Conservation (phyloP, 2,888 invertebrate species). For the Polia nebulosa region DNA sequence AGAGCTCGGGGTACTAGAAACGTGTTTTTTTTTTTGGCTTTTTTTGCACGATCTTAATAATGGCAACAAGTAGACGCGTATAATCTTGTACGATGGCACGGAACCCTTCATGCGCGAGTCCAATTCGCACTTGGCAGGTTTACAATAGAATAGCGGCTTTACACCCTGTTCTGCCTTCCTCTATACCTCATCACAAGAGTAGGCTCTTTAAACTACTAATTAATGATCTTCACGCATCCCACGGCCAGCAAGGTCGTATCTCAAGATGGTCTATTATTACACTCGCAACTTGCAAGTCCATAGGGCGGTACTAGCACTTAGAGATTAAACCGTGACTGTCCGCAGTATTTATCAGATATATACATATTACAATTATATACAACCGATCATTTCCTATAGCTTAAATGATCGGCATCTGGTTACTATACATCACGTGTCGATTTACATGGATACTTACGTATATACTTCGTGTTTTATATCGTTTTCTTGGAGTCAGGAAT, state of each 20-base stretch:
- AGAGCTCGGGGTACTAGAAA: no score
- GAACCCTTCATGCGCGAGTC: no score
- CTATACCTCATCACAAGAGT: neutral
- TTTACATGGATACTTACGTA: constrained; percentile 56
- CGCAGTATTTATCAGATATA: constrained; percentile 64
- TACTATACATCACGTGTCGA: constrained; percentile 61
- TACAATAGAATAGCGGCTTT: no score
- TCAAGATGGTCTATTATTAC: constrained; percentile 31
- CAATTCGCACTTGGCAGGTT: no score
- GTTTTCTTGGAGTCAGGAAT: constrained; percentile 22
- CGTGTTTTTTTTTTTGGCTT: no score
- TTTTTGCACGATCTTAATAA: no score
- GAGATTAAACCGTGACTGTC: constrained; percentile 67
- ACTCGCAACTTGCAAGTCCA: neutral
- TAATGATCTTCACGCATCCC: constrained; percentile 11
- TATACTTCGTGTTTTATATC: constrained; percentile 3
- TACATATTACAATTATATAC: constrained; percentile 66
- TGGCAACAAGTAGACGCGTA: no score
- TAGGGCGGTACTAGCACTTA: constrained; percentile 42
- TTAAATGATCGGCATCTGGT: constrained; percentile 63
- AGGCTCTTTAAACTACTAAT: constrained; percentile 10
- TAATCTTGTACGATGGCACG: no score
- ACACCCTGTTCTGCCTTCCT: no score
- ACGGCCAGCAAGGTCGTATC: constrained; percentile 12
- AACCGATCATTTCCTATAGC: constrained; percentile 63